Evolutionary conservation across 35 echinoderm and acorn worm species (phyloP).

Genomic region (Ptychodera flava): DNA sequence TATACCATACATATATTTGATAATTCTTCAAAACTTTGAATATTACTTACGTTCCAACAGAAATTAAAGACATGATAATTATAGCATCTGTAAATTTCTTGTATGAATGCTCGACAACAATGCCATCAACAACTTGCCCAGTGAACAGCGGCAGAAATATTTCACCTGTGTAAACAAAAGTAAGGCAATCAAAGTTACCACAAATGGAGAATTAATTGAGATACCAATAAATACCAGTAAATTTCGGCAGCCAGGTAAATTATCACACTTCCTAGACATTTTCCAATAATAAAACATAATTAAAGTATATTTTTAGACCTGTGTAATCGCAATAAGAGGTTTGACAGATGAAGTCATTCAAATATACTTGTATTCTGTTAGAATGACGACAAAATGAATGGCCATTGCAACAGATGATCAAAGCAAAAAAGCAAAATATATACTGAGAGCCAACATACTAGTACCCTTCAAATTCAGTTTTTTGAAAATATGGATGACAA

Average conservation of each 20-base stretch:
- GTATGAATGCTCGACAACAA: slow-evolving; percentile 37
- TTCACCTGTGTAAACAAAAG: slow-evolving; percentile 39
- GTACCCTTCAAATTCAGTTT: too few relatives aligned
- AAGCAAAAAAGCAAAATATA: too few relatives aligned
- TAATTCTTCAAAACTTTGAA: too few relatives aligned
- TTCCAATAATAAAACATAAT: neutral
- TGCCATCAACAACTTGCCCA: slow-evolving; percentile 74
- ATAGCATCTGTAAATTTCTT: slow-evolving; percentile 47
- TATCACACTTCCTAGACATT: neutral
- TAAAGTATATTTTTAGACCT: neutral
- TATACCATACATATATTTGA: neutral
- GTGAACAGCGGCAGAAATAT: slow-evolving; percentile 69
- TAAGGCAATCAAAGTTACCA: neutral
- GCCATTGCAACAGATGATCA: too few relatives aligned
- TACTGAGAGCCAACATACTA: too few relatives aligned
- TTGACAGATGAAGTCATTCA: neutral
- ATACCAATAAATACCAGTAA: neutral
- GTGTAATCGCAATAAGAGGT: neutral
- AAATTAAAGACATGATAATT: slow-evolving; percentile 57
- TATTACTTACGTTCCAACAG: slow-evolving; percentile 57
- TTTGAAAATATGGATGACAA: too few relatives aligned
- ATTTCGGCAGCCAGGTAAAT: neutral
- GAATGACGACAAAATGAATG: too few relatives aligned
- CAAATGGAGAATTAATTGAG: neutral
- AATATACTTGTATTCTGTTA: neutral